A percentile compares a stretch with the other conserved stretches of the same genome.
Conservation (phyloP, 2,113 vertebrate species). For the Daubentonia madagascariensis region DNA sequence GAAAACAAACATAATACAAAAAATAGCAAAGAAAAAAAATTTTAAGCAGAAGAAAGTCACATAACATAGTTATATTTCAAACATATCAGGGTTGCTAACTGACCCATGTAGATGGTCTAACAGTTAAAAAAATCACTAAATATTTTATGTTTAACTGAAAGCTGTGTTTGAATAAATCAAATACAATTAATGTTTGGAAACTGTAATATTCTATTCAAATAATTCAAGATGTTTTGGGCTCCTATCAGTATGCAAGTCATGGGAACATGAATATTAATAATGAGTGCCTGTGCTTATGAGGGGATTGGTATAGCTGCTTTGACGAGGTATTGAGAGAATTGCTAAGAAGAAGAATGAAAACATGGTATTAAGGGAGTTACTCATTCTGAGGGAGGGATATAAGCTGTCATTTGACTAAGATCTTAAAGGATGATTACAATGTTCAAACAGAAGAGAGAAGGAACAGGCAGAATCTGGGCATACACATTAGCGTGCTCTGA, state of each 20-base stretch:
- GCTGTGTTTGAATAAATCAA: not conserved
- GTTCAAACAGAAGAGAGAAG: not conserved
- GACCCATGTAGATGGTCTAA: not conserved
- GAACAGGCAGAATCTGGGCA: not conserved
- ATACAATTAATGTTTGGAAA: not conserved
- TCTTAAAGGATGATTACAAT: not conserved
- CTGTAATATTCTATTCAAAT: not conserved
- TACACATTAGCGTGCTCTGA: not conserved
- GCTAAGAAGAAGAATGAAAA: not conserved
- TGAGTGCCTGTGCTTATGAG: not conserved
- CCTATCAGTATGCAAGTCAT: not conserved
- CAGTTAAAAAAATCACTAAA: not conserved
- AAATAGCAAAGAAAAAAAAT: not conserved
- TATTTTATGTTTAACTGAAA: not conserved
- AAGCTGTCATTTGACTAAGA: not conserved
- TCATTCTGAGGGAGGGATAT: not conserved
- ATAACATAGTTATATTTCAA: not conserved
- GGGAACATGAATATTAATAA: not conserved
- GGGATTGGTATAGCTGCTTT: not conserved
- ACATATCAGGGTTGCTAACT: not conserved
- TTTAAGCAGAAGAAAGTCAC: not conserved
- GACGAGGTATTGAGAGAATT: not conserved
- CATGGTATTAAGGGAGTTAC: not conserved
- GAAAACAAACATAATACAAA: not conserved
- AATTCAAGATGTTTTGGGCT: not conserved